Evolutionary conservation across 1,140 invertebrate species (phyloP).

Genomic region (Cydia strobilella): DNA sequence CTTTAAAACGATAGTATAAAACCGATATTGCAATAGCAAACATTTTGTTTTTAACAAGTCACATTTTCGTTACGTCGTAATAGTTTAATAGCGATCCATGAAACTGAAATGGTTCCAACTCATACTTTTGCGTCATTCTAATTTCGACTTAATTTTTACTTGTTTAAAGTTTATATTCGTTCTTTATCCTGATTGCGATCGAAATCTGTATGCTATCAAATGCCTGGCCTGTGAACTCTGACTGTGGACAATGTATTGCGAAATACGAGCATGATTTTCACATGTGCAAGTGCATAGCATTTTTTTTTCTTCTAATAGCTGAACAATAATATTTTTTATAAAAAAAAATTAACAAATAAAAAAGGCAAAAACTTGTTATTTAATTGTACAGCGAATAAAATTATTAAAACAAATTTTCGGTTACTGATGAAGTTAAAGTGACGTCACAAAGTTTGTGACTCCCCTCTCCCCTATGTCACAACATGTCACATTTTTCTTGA

Average conservation of each 20-base stretch:
- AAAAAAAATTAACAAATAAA: too few species aligned
- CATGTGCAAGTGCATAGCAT: not conserved
- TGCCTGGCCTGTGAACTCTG: not conserved
- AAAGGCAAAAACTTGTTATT: too few species aligned
- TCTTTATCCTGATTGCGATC: not conserved
- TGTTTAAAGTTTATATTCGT: not conserved
- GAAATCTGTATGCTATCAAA: not conserved
- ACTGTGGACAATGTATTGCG: not conserved
- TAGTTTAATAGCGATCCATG: not conserved
- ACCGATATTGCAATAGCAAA: not conserved
- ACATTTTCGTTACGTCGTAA: slow-evolving; percentile 4
- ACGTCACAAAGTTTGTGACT: too few species aligned
- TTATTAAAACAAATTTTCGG: too few species aligned
- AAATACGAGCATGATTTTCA: not conserved
- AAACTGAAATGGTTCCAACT: not conserved
- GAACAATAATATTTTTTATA: too few species aligned
- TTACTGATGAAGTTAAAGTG: too few species aligned
- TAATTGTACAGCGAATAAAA: too few species aligned
- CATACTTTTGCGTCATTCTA: not conserved
- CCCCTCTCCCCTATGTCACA: too few species aligned
- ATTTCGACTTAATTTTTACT: not conserved
- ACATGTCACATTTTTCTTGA: too few species aligned
- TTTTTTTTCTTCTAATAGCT: not conserved
- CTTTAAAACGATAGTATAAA: not conserved
- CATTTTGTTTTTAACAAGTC: not conserved